Conservation (phyloP, 2,797 vertebrate species). For the Nannoperca australis region DNA sequence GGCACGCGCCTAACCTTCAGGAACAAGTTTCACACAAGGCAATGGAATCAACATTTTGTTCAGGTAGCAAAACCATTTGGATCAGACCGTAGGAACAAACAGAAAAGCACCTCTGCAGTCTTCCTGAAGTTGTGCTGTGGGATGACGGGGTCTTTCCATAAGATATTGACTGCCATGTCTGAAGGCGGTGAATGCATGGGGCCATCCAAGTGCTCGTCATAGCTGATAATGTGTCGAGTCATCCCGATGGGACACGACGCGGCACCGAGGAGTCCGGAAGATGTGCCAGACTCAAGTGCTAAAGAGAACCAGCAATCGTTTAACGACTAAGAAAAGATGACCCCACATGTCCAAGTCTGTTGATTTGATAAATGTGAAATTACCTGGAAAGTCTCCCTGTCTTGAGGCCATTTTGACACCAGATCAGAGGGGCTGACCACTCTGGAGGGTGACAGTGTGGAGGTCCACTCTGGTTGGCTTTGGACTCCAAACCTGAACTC, state of each 20-base stretch:
- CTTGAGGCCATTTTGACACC: constrained; percentile 76
- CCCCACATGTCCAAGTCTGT: not conserved
- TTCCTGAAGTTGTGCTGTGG: constrained; percentile 92
- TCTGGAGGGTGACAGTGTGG: constrained; percentile 11
- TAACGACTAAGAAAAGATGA: not conserved
- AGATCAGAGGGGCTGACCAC: constrained; percentile 14
- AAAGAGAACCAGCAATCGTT: not conserved
- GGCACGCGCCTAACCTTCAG: constrained; percentile 1
- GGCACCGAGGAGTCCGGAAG: constrained; percentile 66
- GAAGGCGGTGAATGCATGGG: constrained; percentile 92
- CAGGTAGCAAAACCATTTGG: not conserved
- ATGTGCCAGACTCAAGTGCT: constrained; percentile 72
- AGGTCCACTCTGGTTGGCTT: constrained; percentile 15
- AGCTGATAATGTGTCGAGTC: constrained; percentile 89
- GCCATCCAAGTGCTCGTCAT: constrained; percentile 91
- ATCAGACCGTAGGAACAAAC: constrained; percentile 14
- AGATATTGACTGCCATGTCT: constrained; percentile 87
- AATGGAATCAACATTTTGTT: not conserved
- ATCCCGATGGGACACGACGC: constrained; percentile 90
- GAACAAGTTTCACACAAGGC: not conserved
- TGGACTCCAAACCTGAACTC: constrained; percentile 41
- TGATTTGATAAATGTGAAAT: not conserved
- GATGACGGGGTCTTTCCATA: constrained; percentile 94
- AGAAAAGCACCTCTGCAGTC: constrained; percentile 87
- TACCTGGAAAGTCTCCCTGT: constrained; percentile 84